Evolutionary conservation across 2,113 vertebrate species (phyloP).

Genomic region (Zootoca vivipara): DNA sequence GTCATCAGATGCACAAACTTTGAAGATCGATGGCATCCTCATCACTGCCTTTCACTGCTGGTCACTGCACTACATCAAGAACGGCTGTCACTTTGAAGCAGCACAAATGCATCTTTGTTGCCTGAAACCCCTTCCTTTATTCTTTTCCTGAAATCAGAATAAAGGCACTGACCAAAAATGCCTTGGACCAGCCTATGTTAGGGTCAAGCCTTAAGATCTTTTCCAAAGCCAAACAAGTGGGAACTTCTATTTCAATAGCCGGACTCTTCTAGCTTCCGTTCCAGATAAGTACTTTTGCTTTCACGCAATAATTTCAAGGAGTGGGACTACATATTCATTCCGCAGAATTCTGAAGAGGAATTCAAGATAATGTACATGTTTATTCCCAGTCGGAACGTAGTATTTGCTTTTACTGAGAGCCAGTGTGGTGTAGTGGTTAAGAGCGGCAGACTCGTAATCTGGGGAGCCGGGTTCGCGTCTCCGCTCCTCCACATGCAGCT

Average conservation of each 20-base stretch:
- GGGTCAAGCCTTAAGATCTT: slow-evolving; percentile 93
- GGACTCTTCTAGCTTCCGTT: slow-evolving; percentile 95
- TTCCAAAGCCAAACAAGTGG: slow-evolving; percentile 88
- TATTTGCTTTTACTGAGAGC: too few relatives aligned
- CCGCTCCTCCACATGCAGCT: too few relatives aligned
- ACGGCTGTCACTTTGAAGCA: slow-evolving; percentile 82
- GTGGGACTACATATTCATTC: slow-evolving; percentile 54
- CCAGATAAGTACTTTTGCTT: slow-evolving; percentile 82
- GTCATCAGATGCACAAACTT: slow-evolving; percentile 91
- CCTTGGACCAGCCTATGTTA: slow-evolving; percentile 80
- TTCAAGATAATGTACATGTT: slow-evolving; percentile 78
- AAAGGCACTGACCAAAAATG: slow-evolving; percentile 90
- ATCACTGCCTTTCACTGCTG: slow-evolving; percentile 93
- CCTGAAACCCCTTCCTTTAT: slow-evolving; percentile 96
- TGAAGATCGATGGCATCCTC: slow-evolving; percentile 96
- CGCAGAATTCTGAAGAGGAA: slow-evolving; percentile 47
- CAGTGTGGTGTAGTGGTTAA: too few relatives aligned
- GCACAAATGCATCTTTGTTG: slow-evolving; percentile 94
- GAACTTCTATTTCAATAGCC: slow-evolving; percentile 95
- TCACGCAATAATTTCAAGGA: slow-evolving; percentile 42
- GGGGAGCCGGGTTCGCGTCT: too few relatives aligned
- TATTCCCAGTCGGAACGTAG: slow-evolving; percentile 77
- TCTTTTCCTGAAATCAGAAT: slow-evolving; percentile 96
- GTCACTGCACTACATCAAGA: slow-evolving; percentile 89
- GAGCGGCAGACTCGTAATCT: too few relatives aligned